These are phyloP conservation scores for Corythornis madagascariensis DNA, from an alignment of 2,113 vertebrate genomes.

Conservation along the genomic window DNA sequence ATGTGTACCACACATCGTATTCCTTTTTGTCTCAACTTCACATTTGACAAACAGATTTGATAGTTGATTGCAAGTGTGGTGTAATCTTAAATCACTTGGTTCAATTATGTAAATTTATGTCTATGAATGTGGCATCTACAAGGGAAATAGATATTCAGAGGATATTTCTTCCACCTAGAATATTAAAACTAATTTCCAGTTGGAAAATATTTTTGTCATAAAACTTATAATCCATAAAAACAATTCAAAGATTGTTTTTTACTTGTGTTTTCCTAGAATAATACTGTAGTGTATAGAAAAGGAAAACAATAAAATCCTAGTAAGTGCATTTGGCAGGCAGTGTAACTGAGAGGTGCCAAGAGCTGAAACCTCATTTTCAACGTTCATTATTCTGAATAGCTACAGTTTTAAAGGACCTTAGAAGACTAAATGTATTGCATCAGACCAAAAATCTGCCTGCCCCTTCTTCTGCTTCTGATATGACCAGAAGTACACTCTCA, in stretches of 20 bases:
- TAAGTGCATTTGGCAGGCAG: not conserved
- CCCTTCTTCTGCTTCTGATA: not conserved
- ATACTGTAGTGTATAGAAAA: not conserved
- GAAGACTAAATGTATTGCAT: not conserved
- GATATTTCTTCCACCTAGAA: not conserved
- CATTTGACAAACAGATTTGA: not conserved
- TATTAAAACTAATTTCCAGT: not conserved
- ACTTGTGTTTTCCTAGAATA: not conserved
- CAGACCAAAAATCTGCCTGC: not conserved
- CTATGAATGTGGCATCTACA: not conserved
- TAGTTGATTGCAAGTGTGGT: not conserved
- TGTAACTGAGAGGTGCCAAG: not conserved
- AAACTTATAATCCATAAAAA: not conserved
- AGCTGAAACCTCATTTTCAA: not conserved
- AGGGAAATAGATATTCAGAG: not conserved
- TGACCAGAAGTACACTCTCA: not conserved
- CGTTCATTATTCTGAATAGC: not conserved
- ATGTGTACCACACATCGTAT: not conserved
- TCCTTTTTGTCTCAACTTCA: not conserved
- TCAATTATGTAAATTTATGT: not conserved
- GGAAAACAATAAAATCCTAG: not conserved
- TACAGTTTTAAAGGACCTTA: not conserved
- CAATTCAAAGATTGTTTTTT: not conserved
- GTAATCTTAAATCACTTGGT: not conserved
- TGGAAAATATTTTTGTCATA: not conserved